Percentiles rank a stretch among this genome's conserved stretches.
These are phyloP conservation scores for Cataglyphis hispanica DNA, from an alignment of 1,140 invertebrate species.

Conservation along the genomic window DNA sequence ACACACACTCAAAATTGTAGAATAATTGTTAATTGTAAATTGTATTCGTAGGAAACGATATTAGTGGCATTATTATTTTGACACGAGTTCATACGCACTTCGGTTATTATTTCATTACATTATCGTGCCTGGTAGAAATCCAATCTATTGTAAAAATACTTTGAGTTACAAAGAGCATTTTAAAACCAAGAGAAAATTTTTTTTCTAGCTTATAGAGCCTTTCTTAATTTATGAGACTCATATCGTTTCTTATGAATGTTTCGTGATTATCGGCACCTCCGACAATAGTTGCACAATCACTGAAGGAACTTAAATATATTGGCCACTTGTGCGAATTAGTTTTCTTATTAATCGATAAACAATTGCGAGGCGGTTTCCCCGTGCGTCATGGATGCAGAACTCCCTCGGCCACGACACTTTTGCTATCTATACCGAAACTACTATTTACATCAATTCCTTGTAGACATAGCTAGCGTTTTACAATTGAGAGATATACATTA, in stretches of 20 bases:
- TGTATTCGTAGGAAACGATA: conserved; percentile 1
- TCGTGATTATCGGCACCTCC: not conserved
- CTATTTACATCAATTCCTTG: conserved; percentile 84
- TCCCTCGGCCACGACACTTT: conserved; percentile 75
- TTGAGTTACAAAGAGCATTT: not conserved
- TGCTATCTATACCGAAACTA: conserved; percentile 74
- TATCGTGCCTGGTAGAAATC: not conserved
- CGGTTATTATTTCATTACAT: conserved; percentile 13
- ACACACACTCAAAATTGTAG: not conserved
- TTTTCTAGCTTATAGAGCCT: not conserved
- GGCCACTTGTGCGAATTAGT: not conserved
- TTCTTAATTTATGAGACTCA: conserved; percentile 3
- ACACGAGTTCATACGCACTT: conserved; percentile 5
- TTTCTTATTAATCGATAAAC: conserved; percentile 3
- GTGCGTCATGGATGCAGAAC: conserved; percentile 67
- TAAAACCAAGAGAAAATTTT: not conserved
- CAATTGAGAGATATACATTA: conserved; percentile 71
- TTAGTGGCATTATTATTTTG: conserved; percentile 5
- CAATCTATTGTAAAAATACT: conserved; percentile 40
- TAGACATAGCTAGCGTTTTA: conserved; percentile 78
- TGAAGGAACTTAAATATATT: conserved; percentile 28
- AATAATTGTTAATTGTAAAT: conserved; percentile 23
- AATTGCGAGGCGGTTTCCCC: conserved; percentile 25
- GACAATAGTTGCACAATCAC: not conserved
- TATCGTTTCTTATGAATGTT: not conserved